Evolutionary conservation across 2,113 vertebrate species (phyloP).

Genomic region (Noctilio leporinus): DNA sequence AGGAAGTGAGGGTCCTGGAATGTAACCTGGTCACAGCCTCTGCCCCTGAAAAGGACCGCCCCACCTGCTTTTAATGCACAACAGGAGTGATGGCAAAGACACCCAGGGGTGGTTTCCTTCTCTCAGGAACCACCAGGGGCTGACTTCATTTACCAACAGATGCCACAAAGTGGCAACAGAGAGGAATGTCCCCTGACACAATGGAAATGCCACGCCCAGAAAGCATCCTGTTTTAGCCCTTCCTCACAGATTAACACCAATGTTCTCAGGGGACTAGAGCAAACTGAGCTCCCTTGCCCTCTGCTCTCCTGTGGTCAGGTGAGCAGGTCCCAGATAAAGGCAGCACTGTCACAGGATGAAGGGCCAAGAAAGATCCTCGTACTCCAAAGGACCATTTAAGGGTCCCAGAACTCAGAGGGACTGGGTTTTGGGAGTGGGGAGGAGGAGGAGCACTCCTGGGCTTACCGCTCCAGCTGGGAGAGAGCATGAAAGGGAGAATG

Average conservation of each 20-base stretch:
- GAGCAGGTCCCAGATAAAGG: background rate
- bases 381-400: background rate
- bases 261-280: background rate
- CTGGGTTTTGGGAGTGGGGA: background rate
- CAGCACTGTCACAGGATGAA: background rate
- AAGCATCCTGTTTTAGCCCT: background rate
- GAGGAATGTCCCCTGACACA: background rate
- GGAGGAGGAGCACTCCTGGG: background rate
- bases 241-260: background rate
- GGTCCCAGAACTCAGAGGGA: background rate
- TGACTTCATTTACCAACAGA: background rate
- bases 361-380: background rate
- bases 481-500: background rate
- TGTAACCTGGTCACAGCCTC: background rate
- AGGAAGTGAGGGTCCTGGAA: background rate
- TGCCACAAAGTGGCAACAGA: fast-evolving
- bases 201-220: background rate
- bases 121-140: background rate
- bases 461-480: background rate
- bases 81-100: background rate
- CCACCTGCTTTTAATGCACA: background rate
- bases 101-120: background rate
- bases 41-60: background rate
- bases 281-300: background rate
- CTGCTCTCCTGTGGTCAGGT: background rate